Evolutionary conservation across 1,140 invertebrate genomes (phyloP).

Genomic region (Cydia strobilella): DNA sequence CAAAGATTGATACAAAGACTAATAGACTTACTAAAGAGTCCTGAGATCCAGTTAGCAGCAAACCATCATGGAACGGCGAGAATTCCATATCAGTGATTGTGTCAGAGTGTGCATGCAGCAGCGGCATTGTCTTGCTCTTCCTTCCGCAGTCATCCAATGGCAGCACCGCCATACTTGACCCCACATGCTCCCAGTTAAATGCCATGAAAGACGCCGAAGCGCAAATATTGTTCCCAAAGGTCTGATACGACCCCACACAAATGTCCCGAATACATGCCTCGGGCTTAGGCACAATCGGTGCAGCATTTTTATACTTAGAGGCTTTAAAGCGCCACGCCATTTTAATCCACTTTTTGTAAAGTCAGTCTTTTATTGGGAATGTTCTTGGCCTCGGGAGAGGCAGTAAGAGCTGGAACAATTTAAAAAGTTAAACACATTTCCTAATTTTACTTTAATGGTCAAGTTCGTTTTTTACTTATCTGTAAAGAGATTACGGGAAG

Average conservation of each 20-base stretch:
- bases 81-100: constrained; percentile 97
- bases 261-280: constrained; percentile 95
- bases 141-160: constrained; percentile 92
- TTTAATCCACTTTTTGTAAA: constrained; percentile 72
- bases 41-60: constrained; percentile 94
- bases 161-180: constrained; percentile 92
- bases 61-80: constrained; percentile 95
- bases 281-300: constrained; percentile 94
- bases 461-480: constrained; percentile 19
- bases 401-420: constrained; percentile 26
- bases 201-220: constrained; percentile 95
- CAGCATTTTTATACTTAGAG: constrained; percentile 98
- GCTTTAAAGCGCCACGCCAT: constrained; percentile 98
- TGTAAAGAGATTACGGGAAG: constrained; percentile 5
- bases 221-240: constrained; percentile 96
- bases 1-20: too few relatives aligned
- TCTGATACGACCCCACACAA: constrained; percentile 93
- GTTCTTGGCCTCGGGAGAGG: constrained; percentile 42
- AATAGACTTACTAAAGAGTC: constrained; percentile 87
- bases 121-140: constrained; percentile 91
- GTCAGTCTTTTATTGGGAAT: constrained; percentile 76
- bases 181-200: constrained; percentile 94
- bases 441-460: not conserved
- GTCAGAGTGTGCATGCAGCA: constrained; percentile 91
- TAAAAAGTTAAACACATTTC: not conserved